Evolutionary conservation across 2,797 vertebrate genomes (phyloP), one percentile per base, ranked within the genome.

Genomic region (Helarctos malayanus): DNA sequence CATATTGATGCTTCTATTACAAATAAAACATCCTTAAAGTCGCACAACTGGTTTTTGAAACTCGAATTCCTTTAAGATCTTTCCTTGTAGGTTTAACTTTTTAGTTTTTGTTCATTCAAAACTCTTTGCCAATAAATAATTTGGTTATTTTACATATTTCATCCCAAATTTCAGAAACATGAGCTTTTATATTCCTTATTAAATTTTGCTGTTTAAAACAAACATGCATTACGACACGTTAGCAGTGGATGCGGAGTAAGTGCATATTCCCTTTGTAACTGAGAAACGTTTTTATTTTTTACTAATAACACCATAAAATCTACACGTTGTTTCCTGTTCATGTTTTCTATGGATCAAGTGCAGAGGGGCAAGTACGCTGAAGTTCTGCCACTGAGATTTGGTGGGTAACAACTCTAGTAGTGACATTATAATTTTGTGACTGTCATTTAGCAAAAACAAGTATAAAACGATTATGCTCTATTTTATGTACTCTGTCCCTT

Each of bases 151-250:
- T 69, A 91, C 35, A 13, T 29, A 59, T 78, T 75, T 89, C 61
- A 85, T 41, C 27, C 56, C 21, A 35, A 82, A 95, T 93, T 92
- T 94, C 75, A 94, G 29, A 93, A 95, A 71, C 27, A 80, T 16
- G 49, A 81, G 32, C 21, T 85, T 93, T 69, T 57, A 59, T n/a
- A 59, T 25, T 54, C 45, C 57, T 61, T 87, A 57, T 14, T 57
- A 15, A 82, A 10, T 61, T 32, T 21, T 21, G 25, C 65, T 85
- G 38, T 87, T 56, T 85, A 75, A 94, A 78, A 79, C 14, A 76
- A 80, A 69, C 18, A 25, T 29, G 69, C 23, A 80, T 80, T 27
- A 65, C 83, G 25, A 65, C 21, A 68, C 54, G 56, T 75, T 83
- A 57, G 47, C 25, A 59, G 1, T 61, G 47, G 6, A 29, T 35